phyloP scores from a whole-genome alignment of 2,113 vertebrate species.

The Spermophilus dauricus region DNA sequence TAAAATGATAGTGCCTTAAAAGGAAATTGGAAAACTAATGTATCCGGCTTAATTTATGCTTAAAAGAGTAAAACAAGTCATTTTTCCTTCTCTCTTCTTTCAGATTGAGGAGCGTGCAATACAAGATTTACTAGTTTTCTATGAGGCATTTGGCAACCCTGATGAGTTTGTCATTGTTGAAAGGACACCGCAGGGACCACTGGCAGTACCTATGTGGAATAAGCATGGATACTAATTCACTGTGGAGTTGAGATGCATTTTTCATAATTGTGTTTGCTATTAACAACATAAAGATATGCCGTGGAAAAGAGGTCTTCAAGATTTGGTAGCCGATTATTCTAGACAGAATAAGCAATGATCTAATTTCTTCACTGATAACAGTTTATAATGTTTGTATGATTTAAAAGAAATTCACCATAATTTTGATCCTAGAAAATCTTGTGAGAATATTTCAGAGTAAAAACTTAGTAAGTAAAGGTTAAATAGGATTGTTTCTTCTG shows the following conservation, averaged over 20 bases:
- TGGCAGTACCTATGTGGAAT: conserved; percentile 96
- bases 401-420: conserved; percentile 77
- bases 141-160: conserved; percentile 94
- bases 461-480: conserved; percentile 71
- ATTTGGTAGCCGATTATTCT: conserved; percentile 70
- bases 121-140: conserved; percentile 95
- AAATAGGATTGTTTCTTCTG: conserved; percentile 67
- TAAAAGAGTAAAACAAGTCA: conserved; percentile 48
- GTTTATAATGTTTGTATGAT: conserved; percentile 79
- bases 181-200: conserved; percentile 93
- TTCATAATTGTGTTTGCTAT: conserved; percentile 57
- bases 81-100: conserved; percentile 57
- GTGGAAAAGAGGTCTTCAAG: conserved; percentile 57
- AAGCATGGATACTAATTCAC: conserved; percentile 91
- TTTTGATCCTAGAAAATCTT: conserved; percentile 76
- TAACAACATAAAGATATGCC: background rate
- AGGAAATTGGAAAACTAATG: conserved; percentile 21
- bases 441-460: conserved; percentile 72
- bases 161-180: conserved; percentile 97
- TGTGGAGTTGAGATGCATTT: conserved; percentile 41
- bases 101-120: conserved; percentile 98
- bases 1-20: background rate
- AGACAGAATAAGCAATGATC: conserved; percentile 38
- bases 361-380: conserved; percentile 67
- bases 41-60: background rate